phyloP scores from a whole-genome alignment of 2,797 vertebrate genomes.

The Manis crassicaudata region DNA sequence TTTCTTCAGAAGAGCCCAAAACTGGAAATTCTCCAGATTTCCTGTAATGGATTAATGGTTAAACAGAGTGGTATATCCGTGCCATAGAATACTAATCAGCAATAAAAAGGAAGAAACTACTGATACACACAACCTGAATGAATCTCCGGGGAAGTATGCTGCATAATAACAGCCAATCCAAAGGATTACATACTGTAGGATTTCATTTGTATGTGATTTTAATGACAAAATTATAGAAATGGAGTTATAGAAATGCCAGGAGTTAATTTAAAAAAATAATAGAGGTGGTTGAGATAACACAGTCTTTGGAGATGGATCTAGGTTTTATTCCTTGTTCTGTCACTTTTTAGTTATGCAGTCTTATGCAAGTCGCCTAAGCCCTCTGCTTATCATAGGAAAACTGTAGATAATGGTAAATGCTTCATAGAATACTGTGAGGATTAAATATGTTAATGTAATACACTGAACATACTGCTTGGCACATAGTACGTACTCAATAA shows the following conservation, averaged over 20 bases:
- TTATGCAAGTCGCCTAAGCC: not conserved
- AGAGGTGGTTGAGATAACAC: not conserved
- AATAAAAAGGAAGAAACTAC: not conserved
- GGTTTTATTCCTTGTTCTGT: not conserved
- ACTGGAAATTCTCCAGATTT: not conserved
- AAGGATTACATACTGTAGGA: not conserved
- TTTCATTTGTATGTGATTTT: not conserved
- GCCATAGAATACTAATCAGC: not conserved
- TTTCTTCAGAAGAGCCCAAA: not conserved
- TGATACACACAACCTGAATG: not conserved
- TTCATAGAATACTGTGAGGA: conserved; percentile 2
- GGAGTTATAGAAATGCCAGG: not conserved
- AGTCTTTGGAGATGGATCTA: not conserved
- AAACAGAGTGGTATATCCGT: not conserved
- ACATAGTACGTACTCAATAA: not conserved
- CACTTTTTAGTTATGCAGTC: not conserved
- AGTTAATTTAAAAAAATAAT: not conserved
- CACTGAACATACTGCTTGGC: not conserved
- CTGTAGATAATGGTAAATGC: not conserved
- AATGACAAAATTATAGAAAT: conserved; percentile 18
- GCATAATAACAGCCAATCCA: not conserved
- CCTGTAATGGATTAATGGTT: not conserved
- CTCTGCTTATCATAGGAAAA: not conserved
- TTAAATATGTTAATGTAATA: not conserved
- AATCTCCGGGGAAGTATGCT: not conserved